Base-by-base conservation (phyloP, 2,888 invertebrate genomes). In the Sycophila texana region DNA sequence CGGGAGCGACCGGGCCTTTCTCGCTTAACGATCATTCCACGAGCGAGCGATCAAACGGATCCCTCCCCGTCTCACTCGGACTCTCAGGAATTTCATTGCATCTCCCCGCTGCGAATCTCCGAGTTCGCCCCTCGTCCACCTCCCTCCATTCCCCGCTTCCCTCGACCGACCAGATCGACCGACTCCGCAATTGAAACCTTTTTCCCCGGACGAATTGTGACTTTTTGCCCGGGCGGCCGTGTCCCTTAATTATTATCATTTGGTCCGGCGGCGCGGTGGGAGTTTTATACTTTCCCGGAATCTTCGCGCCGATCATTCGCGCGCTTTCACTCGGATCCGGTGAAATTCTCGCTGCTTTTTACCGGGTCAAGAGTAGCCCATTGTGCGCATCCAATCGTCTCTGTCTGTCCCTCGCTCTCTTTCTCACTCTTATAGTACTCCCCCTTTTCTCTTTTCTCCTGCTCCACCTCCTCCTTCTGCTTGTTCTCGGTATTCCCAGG, bases 31-130 rank as follows among this genome's bases (percentile, higher is more conserved):
- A 74, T 68, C 70, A 66, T 77, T 80, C 58, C 73, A 20, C 20
- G 55, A 20, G 61, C 57, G 47, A 63, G 22, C 58, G 66, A 67
- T 73, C 63, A 63, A 67, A 68, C 70, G 77, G 61, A 80, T 77
- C 30, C 61, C 68, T 73, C 58, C 53, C 53, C 39, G 73, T 68
- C 67, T 26, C 22, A 55, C 60, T 51, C n/a, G 47, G 61, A 65
- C 74, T 58, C 70, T 66, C 16, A 47, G 70, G 77, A 80, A 80
- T 80, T 80, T 75, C 80, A 80, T 82, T 78, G 76, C 74, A 60
- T 63, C 78, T 16, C 22, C 39, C 61, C 4, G 14, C n/a, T 39
- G 63, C 73, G 16, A 73, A 63, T 73, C 65, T 65, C 14, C n/a
- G 20, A 12, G 18, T 65, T n/a, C 51, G 4, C 18, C 16, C 10